Percentiles rank a stretch among this genome's conserved stretches.
Evolutionary conservation across 1,140 invertebrate genomes (phyloP).

Genomic region (Drosophila prosaltans): DNA sequence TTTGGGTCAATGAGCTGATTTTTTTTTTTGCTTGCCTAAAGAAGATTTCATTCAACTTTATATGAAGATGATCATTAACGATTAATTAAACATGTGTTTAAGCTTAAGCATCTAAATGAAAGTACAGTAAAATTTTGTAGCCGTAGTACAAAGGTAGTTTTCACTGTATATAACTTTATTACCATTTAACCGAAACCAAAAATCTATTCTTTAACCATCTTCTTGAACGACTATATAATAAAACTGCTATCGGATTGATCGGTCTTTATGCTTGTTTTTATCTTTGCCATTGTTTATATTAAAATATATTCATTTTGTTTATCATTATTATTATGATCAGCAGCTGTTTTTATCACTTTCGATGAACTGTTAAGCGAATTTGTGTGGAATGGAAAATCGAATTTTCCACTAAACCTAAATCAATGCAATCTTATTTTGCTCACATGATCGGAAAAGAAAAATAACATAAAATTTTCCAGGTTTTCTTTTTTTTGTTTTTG

Average conservation of each 20-base stretch:
- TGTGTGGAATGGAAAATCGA: background rate
- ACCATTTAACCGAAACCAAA: too few species aligned
- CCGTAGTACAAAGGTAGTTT: too few species aligned
- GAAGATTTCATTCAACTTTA: background rate
- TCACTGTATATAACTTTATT: too few species aligned
- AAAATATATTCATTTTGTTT: background rate
- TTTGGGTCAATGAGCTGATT: background rate
- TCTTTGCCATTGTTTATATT: background rate
- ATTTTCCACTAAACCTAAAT: too few species aligned
- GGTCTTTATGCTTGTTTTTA: too few species aligned
- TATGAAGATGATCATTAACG: background rate
- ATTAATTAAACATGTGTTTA: constrained; percentile 7
- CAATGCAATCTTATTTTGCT: background rate
- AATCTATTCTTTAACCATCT: background rate
- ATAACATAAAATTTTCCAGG: background rate
- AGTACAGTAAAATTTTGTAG: too few species aligned
- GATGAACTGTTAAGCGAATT: constrained; percentile 1
- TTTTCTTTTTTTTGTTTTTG: too few species aligned
- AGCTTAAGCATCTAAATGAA: background rate
- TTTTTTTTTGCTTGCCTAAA: background rate
- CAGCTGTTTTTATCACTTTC: constrained; percentile 11
- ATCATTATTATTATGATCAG: background rate
- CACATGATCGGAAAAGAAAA: background rate
- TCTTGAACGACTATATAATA: too few species aligned
- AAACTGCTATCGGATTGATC: too few species aligned